Evolutionary conservation across 2,888 invertebrate species (phyloP).

Genomic region (Cepaea hortensis): DNA sequence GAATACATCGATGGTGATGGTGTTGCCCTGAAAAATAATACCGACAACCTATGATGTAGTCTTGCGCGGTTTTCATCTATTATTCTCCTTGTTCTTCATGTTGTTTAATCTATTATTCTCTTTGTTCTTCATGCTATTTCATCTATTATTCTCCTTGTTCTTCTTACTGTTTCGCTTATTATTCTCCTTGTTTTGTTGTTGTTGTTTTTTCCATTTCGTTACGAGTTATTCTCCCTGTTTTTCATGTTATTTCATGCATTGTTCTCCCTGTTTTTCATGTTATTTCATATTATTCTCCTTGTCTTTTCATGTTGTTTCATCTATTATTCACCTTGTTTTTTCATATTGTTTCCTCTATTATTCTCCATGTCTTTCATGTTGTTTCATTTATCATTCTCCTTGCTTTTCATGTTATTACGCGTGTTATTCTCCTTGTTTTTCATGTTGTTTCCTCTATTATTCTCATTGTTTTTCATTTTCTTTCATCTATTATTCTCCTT

Average conservation of each 20-base stretch:
- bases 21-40: constrained; percentile 41
- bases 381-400: not conserved
- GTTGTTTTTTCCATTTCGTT: not conserved
- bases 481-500: not conserved
- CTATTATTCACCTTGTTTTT: not conserved
- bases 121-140: not conserved
- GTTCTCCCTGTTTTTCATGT: not conserved
- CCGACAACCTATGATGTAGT: not conserved
- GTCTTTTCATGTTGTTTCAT: not conserved
- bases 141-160: not conserved
- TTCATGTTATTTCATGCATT: not conserved
- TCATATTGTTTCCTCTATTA: not conserved
- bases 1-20: constrained; percentile 56
- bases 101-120: not conserved
- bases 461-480: not conserved
- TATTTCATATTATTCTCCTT: not conserved
- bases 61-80: not conserved
- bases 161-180: too few species aligned
- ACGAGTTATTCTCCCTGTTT: not conserved
- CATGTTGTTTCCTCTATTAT: too few species aligned
- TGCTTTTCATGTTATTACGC: not conserved
- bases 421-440: not conserved
- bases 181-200: not conserved
- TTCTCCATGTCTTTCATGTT: not conserved
- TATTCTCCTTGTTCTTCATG: not conserved